Evolutionary conservation across 2,113 vertebrate genomes (phyloP).

Genomic region (Triplophysa tibetana): DNA sequence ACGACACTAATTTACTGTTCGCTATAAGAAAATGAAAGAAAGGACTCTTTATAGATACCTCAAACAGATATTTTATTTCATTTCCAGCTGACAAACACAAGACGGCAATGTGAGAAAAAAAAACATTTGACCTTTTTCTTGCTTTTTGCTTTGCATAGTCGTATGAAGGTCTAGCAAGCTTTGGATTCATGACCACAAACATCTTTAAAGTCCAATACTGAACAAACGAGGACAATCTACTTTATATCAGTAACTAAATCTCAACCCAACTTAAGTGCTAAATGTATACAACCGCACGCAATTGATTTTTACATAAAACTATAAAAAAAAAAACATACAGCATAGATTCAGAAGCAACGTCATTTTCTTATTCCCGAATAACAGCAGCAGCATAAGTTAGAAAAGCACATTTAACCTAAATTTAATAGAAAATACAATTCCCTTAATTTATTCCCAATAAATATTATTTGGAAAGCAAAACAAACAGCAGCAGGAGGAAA

Average conservation of each 20-base stretch:
- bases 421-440: constrained; percentile 42
- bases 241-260: constrained; percentile 15
- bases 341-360: background rate
- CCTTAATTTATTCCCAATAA: background rate
- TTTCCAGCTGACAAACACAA: background rate
- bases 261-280: background rate
- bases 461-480: background rate
- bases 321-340: background rate
- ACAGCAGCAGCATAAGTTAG: too few relatives aligned
- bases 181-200: background rate
- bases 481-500: background rate
- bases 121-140: background rate
- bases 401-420: background rate
- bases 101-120: background rate
- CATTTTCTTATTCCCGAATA: background rate
- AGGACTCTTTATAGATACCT: background rate
- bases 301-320: background rate
- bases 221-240: background rate
- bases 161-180: constrained; percentile 9
- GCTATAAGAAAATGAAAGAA: background rate
- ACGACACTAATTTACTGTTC: background rate
- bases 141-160: constrained; percentile 39
- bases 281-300: background rate
- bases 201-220: background rate
- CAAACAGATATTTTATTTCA: constrained; percentile 28